Evolutionary conservation across 1,140 invertebrate species (phyloP), one percentile per base, ranked within the genome.

Genomic region (Atta texana): DNA sequence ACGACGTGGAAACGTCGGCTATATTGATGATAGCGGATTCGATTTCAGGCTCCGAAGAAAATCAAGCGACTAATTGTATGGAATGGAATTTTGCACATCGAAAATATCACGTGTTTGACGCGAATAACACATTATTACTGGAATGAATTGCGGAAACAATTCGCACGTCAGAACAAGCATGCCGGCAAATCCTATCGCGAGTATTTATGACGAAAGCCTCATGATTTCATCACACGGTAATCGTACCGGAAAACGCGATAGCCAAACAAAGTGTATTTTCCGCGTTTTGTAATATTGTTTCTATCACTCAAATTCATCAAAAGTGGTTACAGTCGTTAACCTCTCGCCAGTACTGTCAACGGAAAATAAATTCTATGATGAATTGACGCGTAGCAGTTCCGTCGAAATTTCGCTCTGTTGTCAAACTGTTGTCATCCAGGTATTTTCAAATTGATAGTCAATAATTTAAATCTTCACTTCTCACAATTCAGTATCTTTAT

Each of bases 211-310:
- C 77, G 49, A 81, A 53, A 81, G 49, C 64, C 77, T 81, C 64
- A 71, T 81, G 77, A 81, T 81, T 81, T 81, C 77, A 81, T 81
- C 77, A 57, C 77, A 21, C 49, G 77, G 66, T 81, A 81, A 81
- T 81, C 77, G 64, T 14, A 12, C 64, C 77, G 77, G 64, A 69
- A 81, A 81, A 71, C 77, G 64, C 77, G 77, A 81, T 55, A 68
- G 31, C 31, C 49, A 81, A 81, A 81, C 77, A 69, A 80, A 44
- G 77, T 80, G 16, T 51, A 55, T 39, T 69, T 69, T 53, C 49
- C 77, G 77, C 64, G 63, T 55, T 16, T 44, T 21, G 77, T 49
- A 71, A 81, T 81, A 81, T 81, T 55, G 77, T 81, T 81, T 55
- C 44, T 71, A 71, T 81, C 77, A 71, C 44, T 81, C 77, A 81